Evolutionary conservation across 2,797 vertebrate genomes (phyloP).

Genomic region (Salarias fasciatus): DNA sequence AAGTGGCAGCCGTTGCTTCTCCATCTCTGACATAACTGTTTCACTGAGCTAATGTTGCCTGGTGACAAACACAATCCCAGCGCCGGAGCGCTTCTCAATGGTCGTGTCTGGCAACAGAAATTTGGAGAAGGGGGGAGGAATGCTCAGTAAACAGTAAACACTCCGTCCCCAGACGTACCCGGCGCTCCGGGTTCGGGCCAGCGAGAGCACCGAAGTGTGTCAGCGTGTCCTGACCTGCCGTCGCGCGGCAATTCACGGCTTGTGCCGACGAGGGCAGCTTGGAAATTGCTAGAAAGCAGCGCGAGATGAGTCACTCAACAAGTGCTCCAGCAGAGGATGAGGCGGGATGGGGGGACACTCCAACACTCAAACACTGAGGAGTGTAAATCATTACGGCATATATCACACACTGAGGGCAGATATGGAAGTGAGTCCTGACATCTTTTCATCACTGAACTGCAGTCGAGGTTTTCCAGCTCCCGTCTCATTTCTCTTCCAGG

Average conservation of each 20-base stretch:
- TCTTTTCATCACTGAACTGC: too few species aligned
- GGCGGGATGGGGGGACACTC: background rate
- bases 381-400: too few species aligned
- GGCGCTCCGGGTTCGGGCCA: too few species aligned
- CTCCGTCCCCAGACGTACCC: constrained; percentile 2
- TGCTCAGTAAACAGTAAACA: constrained; percentile 20
- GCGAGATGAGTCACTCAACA: constrained; percentile 34
- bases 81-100: constrained; percentile 16
- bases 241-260: constrained; percentile 15
- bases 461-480: too few species aligned
- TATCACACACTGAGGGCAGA: too few species aligned
- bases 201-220: constrained; percentile 34
- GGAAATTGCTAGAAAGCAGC: constrained; percentile 43
- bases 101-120: constrained; percentile 23
- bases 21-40: constrained; percentile 20
- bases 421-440: too few species aligned
- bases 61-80: constrained; percentile 33
- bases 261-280: constrained; percentile 27
- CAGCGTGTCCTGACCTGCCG: constrained; percentile 49
- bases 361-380: too few species aligned
- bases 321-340: constrained; percentile 26
- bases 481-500: too few species aligned
- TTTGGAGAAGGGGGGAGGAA: constrained; percentile 11
- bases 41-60: constrained; percentile 30
- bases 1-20: constrained; percentile 8